Base-by-base conservation (phyloP, 2,113 vertebrate genomes). In the Corythornis vintsioides region DNA sequence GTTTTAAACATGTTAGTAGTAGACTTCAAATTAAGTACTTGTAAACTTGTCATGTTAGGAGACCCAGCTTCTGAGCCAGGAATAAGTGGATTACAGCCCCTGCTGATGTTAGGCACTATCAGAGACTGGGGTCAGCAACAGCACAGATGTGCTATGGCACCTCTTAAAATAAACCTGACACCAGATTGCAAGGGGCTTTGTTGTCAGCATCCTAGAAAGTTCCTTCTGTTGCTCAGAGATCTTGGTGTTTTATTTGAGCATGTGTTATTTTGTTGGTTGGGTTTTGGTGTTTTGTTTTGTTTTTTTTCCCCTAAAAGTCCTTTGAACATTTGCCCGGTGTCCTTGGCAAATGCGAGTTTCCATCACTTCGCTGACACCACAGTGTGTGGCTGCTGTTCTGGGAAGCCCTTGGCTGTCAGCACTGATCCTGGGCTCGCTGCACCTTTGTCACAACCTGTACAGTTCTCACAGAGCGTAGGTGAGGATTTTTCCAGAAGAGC, bases 141-240 rank as follows among this genome's bases (percentile, higher is more conserved):
- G 18, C 5, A 7, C 21, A 42, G 64, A 93, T 38, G 38, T 38
- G 86, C 94, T 86, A 13, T 76, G 73, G 10, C 67, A 33, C 79
- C 80, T 76, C 90, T 91, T 55, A 88, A 94, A 93, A 88, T 89
- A 91, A 85, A 86, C 76, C 52, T 70, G 90, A 86, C 64, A 90
- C 79, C 88, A 93, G 86, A 88, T 92, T 95, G 94, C 88, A 59
- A 50, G 93, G 83, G 70, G 71, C 82, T 93, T 92, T 88, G 55
- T 80, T 93, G 88, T 95, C 86, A 86, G 86, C 86, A 90, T 94
- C 90, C 76, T 86, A 4, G 88, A 71, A 93, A 76, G 16, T 90
- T 92, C 88, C 92, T 96, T 94, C 92, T 88, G 88, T 70, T 83
- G 72, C 88, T 77, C 38, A 38, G 80, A 65, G 38, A 33, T 70